Evolutionary conservation across 2,797 vertebrate species (phyloP).

Genomic region (Muscicapa comitata): DNA sequence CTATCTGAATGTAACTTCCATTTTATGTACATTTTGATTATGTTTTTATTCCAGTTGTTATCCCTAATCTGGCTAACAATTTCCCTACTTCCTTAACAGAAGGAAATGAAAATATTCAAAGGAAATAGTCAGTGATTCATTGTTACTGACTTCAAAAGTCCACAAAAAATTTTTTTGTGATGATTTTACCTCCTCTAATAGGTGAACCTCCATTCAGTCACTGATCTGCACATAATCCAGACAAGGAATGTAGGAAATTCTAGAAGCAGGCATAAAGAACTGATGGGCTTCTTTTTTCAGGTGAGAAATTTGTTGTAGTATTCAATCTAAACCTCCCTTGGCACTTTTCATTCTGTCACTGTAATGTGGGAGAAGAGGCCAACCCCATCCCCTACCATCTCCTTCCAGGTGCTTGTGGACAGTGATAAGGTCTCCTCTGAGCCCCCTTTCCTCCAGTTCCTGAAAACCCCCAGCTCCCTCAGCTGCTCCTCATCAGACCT

Average conservation of each 20-base stretch:
- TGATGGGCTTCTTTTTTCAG: not conserved
- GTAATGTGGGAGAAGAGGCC: not conserved
- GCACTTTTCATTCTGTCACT: not conserved
- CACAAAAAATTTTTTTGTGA: not conserved
- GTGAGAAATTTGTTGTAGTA: fast-evolving
- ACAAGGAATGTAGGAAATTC: not conserved
- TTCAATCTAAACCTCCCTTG: not conserved
- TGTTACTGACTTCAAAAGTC: not conserved
- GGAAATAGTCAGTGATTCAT: not conserved
- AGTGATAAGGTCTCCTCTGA: fast-evolving
- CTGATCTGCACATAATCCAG: not conserved
- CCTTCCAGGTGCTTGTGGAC: not conserved
- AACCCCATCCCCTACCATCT: not conserved
- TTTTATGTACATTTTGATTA: not conserved
- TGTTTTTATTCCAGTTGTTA: not conserved
- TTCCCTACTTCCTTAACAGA: not conserved
- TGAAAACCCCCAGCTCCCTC: not conserved
- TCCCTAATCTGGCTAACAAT: not conserved
- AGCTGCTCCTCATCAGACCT: fast-evolving
- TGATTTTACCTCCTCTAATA: not conserved
- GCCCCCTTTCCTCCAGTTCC: not conserved
- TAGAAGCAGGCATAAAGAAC: not conserved
- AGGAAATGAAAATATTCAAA: not conserved
- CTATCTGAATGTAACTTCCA: not conserved
- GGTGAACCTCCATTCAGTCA: not conserved